phyloP scores from a whole-genome alignment of 1,140 invertebrate species.

The Meloidogyne floridensis region DNA sequence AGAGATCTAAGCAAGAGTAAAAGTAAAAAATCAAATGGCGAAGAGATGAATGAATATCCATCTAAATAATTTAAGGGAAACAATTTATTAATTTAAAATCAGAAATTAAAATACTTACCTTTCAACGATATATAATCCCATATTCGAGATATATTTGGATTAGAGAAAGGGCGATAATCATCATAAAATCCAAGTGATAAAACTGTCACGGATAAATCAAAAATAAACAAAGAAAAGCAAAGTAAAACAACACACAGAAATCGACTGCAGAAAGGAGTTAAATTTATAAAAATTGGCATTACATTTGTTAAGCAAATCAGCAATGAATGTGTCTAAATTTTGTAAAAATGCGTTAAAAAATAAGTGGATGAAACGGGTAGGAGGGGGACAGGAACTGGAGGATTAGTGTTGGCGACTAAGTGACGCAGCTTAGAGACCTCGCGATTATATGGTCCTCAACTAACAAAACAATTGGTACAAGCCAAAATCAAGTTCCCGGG shows the following conservation, averaged over 20 bases:
- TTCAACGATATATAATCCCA: background rate
- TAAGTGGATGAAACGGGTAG: no score
- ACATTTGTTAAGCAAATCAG: background rate
- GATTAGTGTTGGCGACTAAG: no score
- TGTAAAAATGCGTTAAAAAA: no score
- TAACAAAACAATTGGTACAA: no score
- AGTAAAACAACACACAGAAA: background rate
- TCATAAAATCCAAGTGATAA: constrained; percentile 4
- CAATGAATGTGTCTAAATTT: background rate
- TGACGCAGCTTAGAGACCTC: no score
- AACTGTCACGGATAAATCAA: background rate
- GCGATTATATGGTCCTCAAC: no score
- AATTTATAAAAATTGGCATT: background rate
- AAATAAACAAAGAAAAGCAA: background rate
- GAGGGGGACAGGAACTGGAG: no score
- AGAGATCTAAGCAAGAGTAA: constrained; percentile 14
- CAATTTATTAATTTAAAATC: background rate
- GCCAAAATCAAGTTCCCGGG: no score
- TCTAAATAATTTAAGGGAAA: background rate
- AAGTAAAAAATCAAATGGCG: constrained; percentile 3
- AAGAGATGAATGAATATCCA: constrained; percentile 4
- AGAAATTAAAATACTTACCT: background rate
- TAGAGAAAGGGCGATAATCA: background rate
- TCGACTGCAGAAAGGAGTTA: background rate
- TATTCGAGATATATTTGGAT: background rate